A percentile compares a stretch with the other conserved stretches of the same genome.
Evolutionary conservation across 2,113 vertebrate species (phyloP).

Genomic region (Octodon degus): DNA sequence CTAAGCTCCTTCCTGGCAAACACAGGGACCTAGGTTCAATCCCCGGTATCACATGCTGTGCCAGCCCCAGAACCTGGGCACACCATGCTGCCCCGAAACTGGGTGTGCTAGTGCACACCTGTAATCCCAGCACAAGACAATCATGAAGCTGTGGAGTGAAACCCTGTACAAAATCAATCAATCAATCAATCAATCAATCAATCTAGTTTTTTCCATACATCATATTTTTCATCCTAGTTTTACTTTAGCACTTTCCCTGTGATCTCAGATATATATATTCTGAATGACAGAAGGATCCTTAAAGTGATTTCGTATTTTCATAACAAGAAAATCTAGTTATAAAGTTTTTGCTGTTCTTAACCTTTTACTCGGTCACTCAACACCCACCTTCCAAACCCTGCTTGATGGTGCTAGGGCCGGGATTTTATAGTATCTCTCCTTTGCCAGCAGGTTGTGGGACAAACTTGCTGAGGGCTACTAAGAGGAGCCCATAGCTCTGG

Average conservation of each 20-base stretch:
- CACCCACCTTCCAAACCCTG: background rate
- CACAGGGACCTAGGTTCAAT: too few relatives aligned
- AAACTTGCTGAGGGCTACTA: background rate
- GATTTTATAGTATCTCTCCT: background rate
- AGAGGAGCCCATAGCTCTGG: background rate
- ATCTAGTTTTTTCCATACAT: background rate
- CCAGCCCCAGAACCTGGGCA: too few relatives aligned
- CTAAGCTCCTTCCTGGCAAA: too few relatives aligned
- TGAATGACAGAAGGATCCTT: background rate
- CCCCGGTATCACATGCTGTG: too few relatives aligned
- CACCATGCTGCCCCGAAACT: too few relatives aligned
- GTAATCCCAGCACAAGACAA: too few relatives aligned
- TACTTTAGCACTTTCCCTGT: background rate
- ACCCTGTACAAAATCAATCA: too few relatives aligned
- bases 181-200: background rate
- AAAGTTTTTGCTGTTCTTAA: background rate
- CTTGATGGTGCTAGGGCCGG: background rate
- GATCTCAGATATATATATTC: background rate
- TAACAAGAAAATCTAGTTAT: background rate
- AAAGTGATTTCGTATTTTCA: background rate
- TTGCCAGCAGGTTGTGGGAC: background rate
- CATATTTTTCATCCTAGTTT: background rate
- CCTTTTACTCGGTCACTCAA: background rate
- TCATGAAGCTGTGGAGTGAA: too few relatives aligned
- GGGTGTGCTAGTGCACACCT: too few relatives aligned